Evolutionary conservation across 2,888 invertebrate species (phyloP).

Genomic region (Quadriops clusia): DNA sequence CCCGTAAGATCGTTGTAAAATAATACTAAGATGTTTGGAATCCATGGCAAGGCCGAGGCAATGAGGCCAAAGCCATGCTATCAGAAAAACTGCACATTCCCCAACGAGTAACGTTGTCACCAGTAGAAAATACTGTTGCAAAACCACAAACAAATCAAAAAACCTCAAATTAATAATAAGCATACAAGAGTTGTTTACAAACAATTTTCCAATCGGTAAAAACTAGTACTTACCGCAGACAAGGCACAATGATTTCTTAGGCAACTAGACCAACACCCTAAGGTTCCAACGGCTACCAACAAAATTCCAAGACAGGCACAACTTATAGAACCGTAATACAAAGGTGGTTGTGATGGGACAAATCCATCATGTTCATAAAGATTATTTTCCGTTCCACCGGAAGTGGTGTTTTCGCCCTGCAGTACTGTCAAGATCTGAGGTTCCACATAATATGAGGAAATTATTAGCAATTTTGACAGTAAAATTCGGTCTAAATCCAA

Average conservation of each 20-base stretch:
- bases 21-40: conserved; percentile 54
- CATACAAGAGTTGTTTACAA: no score
- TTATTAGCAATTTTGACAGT: conserved; percentile 59
- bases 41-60: conserved; percentile 61
- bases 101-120: conserved; percentile 54
- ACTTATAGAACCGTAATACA: conserved; percentile 64
- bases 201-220: no score
- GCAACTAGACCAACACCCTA: conserved; percentile 75
- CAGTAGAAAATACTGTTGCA: conserved; percentile 55
- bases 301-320: conserved; percentile 57
- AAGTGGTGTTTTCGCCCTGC: no score
- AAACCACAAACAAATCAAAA: conserved; percentile 10
- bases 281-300: conserved; percentile 54
- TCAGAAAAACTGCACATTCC: conserved; percentile 58
- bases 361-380: no score
- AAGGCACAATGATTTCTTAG: conserved; percentile 61
- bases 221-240: conserved; percentile 50
- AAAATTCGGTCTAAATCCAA: conserved; percentile 60
- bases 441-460: no score
- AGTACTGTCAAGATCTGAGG: no score
- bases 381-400: no score
- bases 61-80: conserved; percentile 66
- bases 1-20: conserved; percentile 65
- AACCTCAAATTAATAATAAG: no score
- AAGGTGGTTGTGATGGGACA: conserved; percentile 60